A percentile compares a stretch with the other conserved stretches of the same genome.
These are phyloP conservation scores for Sternotherus odoratus DNA, from an alignment of 2,797 vertebrate genomes.

Conservation along the genomic window DNA sequence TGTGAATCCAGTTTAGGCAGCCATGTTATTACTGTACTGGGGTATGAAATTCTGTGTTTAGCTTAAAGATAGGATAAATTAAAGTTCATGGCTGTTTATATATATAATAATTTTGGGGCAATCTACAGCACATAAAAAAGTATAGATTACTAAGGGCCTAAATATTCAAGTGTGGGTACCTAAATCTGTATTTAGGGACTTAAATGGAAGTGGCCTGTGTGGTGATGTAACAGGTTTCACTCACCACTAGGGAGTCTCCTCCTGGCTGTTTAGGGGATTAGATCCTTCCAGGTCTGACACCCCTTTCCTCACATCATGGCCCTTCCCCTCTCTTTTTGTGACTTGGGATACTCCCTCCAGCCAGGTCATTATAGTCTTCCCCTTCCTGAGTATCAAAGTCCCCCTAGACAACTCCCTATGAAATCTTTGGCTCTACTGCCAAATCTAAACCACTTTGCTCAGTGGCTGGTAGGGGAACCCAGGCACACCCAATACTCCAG, in stretches of 20 bases:
- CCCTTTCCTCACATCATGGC: background rate
- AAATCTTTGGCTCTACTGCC: background rate
- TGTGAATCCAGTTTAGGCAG: conserved; percentile 4
- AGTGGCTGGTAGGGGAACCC: too few relatives aligned
- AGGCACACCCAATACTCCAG: too few relatives aligned
- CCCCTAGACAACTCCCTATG: background rate
- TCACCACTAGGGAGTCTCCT: background rate
- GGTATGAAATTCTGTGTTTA: conserved; percentile 14
- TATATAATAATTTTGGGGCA: background rate
- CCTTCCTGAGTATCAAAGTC: background rate
- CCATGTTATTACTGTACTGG: background rate
- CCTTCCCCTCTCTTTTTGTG: background rate
- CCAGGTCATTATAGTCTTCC: background rate
- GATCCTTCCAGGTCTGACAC: too few relatives aligned
- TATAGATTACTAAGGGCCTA: background rate
- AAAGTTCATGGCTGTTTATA: background rate
- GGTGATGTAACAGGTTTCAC: background rate
- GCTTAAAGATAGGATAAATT: background rate
- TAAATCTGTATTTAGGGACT: background rate
- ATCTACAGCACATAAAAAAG: background rate
- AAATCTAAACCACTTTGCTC: background rate
- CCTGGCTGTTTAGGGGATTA: background rate
- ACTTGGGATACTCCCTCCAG: background rate
- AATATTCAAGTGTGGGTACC: background rate
- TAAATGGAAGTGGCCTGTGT: background rate